Evolutionary conservation across 1,140 invertebrate species (phyloP).

Genomic region (Apis florea): DNA sequence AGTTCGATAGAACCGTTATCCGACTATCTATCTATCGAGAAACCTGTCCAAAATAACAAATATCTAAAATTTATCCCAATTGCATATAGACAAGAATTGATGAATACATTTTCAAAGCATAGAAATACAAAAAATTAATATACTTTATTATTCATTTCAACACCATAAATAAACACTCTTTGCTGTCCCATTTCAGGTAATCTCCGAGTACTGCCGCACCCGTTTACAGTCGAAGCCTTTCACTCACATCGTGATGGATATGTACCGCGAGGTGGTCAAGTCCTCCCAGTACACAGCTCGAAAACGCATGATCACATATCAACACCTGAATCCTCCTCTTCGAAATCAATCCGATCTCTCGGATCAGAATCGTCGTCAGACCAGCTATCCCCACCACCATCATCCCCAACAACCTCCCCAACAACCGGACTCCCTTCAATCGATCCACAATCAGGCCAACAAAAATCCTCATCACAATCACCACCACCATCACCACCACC

Average conservation of each 20-base stretch:
- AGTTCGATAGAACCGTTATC: no score
- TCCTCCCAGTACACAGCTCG: slow-evolving; percentile 74
- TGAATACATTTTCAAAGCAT: no score
- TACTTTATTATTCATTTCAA: no score
- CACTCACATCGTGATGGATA: slow-evolving; percentile 84
- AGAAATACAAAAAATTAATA: no score
- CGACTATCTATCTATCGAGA: no score
- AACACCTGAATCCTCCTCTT: slow-evolving; percentile 44
- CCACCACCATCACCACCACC: background rate
- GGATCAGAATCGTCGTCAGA: slow-evolving; percentile 46
- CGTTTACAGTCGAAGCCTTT: slow-evolving; percentile 81
- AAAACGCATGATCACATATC: slow-evolving; percentile 64
- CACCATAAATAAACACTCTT: background rate
- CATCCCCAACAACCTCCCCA: slow-evolving; percentile 25
- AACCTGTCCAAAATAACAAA: no score
- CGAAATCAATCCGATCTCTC: slow-evolving; percentile 22
- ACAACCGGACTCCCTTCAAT: slow-evolving; percentile 43
- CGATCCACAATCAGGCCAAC: slow-evolving; percentile 8
- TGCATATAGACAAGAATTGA: no score
- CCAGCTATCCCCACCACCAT: slow-evolving; percentile 24
- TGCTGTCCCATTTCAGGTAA: slow-evolving; percentile 78
- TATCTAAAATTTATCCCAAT: no score
- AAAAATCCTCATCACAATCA: slow-evolving; percentile 1
- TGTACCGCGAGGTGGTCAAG: slow-evolving; percentile 81
- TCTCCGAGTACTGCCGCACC: slow-evolving; percentile 82